Evolutionary conservation across 2,113 vertebrate species (phyloP), one percentile per base, ranked within the genome.

Genomic region (Ploceus nigricollis): DNA sequence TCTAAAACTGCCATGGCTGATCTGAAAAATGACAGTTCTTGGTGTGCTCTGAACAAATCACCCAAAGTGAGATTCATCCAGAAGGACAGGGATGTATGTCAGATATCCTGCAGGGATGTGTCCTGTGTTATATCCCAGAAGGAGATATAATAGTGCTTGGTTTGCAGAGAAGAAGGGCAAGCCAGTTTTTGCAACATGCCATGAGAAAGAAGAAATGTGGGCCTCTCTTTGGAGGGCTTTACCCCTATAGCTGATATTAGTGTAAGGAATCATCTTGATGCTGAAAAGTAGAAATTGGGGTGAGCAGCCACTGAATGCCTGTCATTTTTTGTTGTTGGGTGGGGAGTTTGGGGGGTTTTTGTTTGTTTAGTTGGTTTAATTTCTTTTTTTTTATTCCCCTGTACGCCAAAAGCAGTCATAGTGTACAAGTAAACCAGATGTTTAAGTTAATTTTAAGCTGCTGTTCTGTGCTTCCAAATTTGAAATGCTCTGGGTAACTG

Each of bases 311-410:
- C 27, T 51, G 28, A 72, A 42, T 37, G 24, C 16, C 31, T 80
- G 2, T 33, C 50, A 31, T 45, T 51, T 18, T 39, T 83, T 58
- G 7, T 4, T 19, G 31, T 18, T 77, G 27, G 7, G 11, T 51
- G 63, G 45, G 2, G 13, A 23, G 7, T 6, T 50, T 3, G 35
- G 21, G 5, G 4, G 5, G 3, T 2, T 33, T 47, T 56, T 48
- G 21, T 1, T 28, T 45, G 12, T 1, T 66, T 42, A 13, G 1
- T 76, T 51, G 4, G 15, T 57, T 73, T 24, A 0, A 25, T 3
- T 1, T 35, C 31, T 66, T 27, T 73, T 72, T 64, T 71, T 77
- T 60, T 11, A 44, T 90, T 88, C 24, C 15, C 81, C 25, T 17
- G 1, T n/a, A 33, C 37, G 21, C 56, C 63, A 45, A 89, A 73